These are phyloP conservation scores for Chaenocephalus aceratus DNA, from an alignment of 2,113 vertebrate genomes.

Conservation along the genomic window DNA sequence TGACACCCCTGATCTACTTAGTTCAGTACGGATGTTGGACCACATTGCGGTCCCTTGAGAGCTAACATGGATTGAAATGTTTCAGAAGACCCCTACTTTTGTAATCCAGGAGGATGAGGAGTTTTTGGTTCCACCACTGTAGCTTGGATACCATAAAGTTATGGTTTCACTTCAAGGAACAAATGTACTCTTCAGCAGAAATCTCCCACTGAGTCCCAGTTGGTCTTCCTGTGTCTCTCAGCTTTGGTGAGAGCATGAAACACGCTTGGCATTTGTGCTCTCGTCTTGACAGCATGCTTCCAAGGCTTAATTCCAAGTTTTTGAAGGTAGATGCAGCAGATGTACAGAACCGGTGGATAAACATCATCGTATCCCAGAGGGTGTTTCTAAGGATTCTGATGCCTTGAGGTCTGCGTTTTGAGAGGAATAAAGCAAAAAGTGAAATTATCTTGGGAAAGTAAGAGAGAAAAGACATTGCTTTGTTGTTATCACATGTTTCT, in stretches of 20 bases:
- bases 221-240: slow-evolving; percentile 24
- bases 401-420: slow-evolving; percentile 29
- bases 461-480: not conserved
- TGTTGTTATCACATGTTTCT: slow-evolving; percentile 27
- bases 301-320: slow-evolving; percentile 36
- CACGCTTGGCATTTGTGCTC: slow-evolving; percentile 17
- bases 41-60: not conserved
- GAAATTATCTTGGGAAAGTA: slow-evolving; percentile 4
- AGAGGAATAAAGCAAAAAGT: slow-evolving; percentile 18
- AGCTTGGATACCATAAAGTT: slow-evolving; percentile 21
- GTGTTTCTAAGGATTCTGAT: slow-evolving; percentile 21
- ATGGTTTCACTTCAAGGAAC: slow-evolving; percentile 8
- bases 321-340: slow-evolving; percentile 50
- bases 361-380: slow-evolving; percentile 38
- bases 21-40: not conserved
- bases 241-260: slow-evolving; percentile 10
- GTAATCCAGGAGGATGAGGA: not conserved
- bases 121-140: not conserved
- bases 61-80: not conserved
- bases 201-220: slow-evolving; percentile 1
- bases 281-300: slow-evolving; percentile 31
- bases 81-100: not conserved
- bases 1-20: not conserved
- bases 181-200: slow-evolving; percentile 22
- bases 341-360: slow-evolving; percentile 49